These are phyloP conservation scores for Lindbergichthys nudifrons DNA, from an alignment of 2,797 vertebrate species.

Conservation along the genomic window DNA sequence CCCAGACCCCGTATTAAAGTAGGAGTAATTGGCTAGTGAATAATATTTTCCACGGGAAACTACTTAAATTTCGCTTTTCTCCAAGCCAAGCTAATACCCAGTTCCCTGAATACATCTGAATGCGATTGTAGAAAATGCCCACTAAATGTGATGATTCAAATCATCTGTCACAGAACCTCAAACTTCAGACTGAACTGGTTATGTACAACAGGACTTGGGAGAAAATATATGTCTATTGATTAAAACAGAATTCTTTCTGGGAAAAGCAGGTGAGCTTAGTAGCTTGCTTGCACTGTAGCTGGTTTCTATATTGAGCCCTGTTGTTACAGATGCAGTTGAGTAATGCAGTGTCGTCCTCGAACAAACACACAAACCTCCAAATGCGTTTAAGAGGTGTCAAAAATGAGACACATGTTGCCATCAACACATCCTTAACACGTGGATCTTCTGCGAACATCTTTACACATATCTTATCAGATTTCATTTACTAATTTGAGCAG, in stretches of 20 bases:
- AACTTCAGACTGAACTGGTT: not conserved
- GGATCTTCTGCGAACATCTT: not conserved
- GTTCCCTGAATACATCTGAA: constrained; percentile 52
- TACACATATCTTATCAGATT: not conserved
- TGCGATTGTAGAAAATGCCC: constrained; percentile 13
- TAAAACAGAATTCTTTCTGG: not conserved
- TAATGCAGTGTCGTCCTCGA: constrained; percentile 10
- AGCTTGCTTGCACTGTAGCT: not conserved
- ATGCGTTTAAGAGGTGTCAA: constrained; percentile 41
- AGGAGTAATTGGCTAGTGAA: constrained; percentile 50
- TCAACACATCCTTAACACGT: constrained; percentile 23
- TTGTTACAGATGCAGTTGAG: not conserved
- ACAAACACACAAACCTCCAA: constrained; percentile 1
- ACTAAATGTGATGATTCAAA: constrained; percentile 26
- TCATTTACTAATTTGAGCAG: constrained; percentile 10
- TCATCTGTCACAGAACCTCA: constrained; percentile 13
- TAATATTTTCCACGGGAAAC: constrained; percentile 69
- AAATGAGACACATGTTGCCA: not conserved
- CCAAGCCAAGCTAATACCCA: constrained; percentile 29
- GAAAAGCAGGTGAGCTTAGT: no score
- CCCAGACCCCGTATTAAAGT: constrained; percentile 55
- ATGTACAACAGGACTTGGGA: not conserved
- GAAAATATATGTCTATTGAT: not conserved
- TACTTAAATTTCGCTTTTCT: constrained; percentile 42
- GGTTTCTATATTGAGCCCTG: not conserved